Evolutionary conservation across 1,140 invertebrate genomes (phyloP).

Genomic region (Ostrea denselamellosa): DNA sequence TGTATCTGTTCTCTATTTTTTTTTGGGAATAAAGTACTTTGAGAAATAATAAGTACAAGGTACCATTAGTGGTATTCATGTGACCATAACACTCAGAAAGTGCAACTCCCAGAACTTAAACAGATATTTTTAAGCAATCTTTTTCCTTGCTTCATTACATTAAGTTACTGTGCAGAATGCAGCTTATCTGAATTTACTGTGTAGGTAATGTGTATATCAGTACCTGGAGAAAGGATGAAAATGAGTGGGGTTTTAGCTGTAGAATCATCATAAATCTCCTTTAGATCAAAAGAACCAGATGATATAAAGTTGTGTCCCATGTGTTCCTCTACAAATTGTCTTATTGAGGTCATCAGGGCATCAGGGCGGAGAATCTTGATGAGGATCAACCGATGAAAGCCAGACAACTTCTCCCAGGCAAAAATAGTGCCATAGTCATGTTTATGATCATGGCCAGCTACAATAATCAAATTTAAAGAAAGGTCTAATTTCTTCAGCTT

Average conservation of each 20-base stretch:
- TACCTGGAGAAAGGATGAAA: conserved; percentile 76
- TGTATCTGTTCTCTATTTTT: too few relatives aligned
- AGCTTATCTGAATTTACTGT: neutral
- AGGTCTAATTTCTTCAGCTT: too few relatives aligned
- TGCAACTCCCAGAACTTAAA: too few relatives aligned
- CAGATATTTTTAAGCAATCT: too few relatives aligned
- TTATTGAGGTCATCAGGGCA: conserved; percentile 66
- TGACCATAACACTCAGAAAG: too few relatives aligned
- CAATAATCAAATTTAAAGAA: neutral
- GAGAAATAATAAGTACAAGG: too few relatives aligned
- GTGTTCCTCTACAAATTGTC: conserved; percentile 72
- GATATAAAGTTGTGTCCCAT: conserved; percentile 73
- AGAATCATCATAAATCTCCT: conserved; percentile 76
- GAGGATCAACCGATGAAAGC: conserved; percentile 74
- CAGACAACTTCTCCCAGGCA: conserved; percentile 69
- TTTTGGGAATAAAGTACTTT: too few relatives aligned
- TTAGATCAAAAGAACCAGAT: conserved; percentile 74
- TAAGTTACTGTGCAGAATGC: too few relatives aligned
- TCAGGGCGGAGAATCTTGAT: conserved; percentile 74
- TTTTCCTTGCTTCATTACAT: too few relatives aligned
- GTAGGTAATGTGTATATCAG: neutral
- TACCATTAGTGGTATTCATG: too few relatives aligned
- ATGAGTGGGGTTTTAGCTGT: conserved; percentile 74
- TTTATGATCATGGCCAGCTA: neutral
- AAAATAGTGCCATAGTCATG: conserved; percentile 58